A percentile compares a stretch with the other conserved stretches of the same genome.
These are phyloP conservation scores for Brachionus rotundiformis DNA, from an alignment of 1,140 invertebrate genomes.

Conservation along the genomic window DNA sequence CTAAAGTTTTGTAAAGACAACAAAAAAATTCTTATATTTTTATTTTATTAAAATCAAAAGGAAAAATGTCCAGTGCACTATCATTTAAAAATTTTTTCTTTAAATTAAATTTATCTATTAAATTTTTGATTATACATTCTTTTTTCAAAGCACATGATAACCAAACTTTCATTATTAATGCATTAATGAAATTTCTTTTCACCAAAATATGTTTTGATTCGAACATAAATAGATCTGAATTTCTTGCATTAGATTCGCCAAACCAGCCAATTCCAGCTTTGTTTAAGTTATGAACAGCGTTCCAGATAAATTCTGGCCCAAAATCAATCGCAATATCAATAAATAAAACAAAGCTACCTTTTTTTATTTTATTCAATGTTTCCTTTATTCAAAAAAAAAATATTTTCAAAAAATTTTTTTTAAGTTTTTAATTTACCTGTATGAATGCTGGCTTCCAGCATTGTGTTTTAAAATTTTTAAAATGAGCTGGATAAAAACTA, in stretches of 20 bases:
- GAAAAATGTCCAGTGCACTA: background rate
- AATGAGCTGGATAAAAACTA: too few relatives aligned
- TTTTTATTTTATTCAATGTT: background rate
- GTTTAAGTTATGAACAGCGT: background rate
- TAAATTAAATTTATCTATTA: conserved; percentile 42
- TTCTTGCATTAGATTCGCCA: background rate
- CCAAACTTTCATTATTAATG: background rate
- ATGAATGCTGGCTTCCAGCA: too few relatives aligned
- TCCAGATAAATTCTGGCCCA: background rate
- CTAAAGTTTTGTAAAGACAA: too few relatives aligned
- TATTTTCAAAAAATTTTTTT: too few relatives aligned
- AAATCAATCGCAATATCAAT: background rate
- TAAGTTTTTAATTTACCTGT: too few relatives aligned
- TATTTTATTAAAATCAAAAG: too few relatives aligned
- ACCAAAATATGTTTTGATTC: background rate
- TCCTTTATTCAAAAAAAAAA: too few relatives aligned
- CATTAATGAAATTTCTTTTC: background rate
- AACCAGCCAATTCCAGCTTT: background rate
- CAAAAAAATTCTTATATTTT: too few relatives aligned
- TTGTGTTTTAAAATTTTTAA: too few relatives aligned
- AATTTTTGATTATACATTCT: background rate
- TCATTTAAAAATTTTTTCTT: background rate
- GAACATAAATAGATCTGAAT: background rate
- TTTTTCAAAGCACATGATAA: background rate
- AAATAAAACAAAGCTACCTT: background rate